phyloP scores from a whole-genome alignment of 2,113 vertebrate genomes.

The Melanerpes aurifrons region DNA sequence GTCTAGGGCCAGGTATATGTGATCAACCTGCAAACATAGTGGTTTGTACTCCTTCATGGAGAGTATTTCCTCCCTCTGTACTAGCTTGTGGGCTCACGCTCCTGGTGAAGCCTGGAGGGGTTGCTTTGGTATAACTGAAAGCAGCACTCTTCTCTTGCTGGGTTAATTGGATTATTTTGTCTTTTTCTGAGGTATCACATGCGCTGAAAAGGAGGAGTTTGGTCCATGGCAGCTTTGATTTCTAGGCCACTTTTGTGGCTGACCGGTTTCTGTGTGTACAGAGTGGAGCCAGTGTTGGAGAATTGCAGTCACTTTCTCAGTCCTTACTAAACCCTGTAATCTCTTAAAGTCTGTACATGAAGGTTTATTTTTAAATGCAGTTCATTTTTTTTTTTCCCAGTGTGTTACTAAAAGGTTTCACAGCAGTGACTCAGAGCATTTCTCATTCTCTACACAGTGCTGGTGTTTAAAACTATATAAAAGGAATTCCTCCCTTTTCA shows the following conservation, averaged over 20 bases:
- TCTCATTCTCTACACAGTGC: not conserved
- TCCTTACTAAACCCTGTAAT: not conserved
- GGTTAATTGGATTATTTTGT: not conserved
- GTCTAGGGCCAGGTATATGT: not conserved
- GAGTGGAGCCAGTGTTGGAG: not conserved
- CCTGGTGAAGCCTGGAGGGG: not conserved
- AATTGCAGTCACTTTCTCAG: not conserved
- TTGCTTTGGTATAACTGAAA: not conserved
- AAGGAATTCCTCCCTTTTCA: not conserved
- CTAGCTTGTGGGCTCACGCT: not conserved
- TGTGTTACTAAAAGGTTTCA: not conserved
- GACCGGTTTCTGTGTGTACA: not conserved
- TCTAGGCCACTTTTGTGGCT: not conserved
- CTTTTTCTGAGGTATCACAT: not conserved
- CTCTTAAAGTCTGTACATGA: not conserved
- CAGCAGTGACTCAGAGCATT: conserved; percentile 29
- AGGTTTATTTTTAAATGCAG: conserved; percentile 12
- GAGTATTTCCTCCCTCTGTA: not conserved
- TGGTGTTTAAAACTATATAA: not conserved
- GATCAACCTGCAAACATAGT: not conserved
- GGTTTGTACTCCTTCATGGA: not conserved
- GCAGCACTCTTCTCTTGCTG: not conserved
- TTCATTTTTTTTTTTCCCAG: not conserved
- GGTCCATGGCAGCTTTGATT: not conserved
- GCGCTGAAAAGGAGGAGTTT: not conserved